Base-by-base conservation (phyloP, 2,113 vertebrate species). In the Rhabdornis inornatus region DNA sequence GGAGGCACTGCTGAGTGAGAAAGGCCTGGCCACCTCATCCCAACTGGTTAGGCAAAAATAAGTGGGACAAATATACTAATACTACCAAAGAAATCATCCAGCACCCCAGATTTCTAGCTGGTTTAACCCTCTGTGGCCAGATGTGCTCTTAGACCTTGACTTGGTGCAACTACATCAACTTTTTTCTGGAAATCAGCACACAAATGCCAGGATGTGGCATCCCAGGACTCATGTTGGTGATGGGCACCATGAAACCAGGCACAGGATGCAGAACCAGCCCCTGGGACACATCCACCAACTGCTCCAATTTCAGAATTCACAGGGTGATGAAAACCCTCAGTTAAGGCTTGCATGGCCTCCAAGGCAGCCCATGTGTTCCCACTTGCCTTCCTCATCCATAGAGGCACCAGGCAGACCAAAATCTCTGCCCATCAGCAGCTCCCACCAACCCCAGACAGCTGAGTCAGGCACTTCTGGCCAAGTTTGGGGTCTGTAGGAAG, bases 311-410 rank as follows among this genome's bases (percentile, higher is more conserved):
- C 49, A 37, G 8, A 0, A 9, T 23, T 47, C 14, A 10, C 3
- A 30, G 27, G 3, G 15, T 39, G 44, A 39, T 42, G 37, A 69
- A 82, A 77, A 7, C 47, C 23, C 23, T n/a, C 59, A 21, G 8
- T 52, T 24, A 33, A 76, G 19, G 39, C 15, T 69, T 27, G 42
- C 44, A 6, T 14, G 18, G 23, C 30, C 50, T 65, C 30, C 17
- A 37, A 57, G 30, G 15, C 35, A 77, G 9, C 27, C n/a, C 31
- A 0, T 0, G 1, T 5, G 13, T 11, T 66, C 50, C 31, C n/a
- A 6, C 42, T 63, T 74, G n/a, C 37, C 39, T 21, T 77, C 27
- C 13, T 3, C 1, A 2, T 9, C 30, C 44, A 16, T 0, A 39
- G 23, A 84, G 7, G 5, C 23, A 72, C 18, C 0, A 2, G 66